Base-by-base conservation (phyloP, 2,797 vertebrate genomes). In the Pantherophis vulpinus region DNA sequence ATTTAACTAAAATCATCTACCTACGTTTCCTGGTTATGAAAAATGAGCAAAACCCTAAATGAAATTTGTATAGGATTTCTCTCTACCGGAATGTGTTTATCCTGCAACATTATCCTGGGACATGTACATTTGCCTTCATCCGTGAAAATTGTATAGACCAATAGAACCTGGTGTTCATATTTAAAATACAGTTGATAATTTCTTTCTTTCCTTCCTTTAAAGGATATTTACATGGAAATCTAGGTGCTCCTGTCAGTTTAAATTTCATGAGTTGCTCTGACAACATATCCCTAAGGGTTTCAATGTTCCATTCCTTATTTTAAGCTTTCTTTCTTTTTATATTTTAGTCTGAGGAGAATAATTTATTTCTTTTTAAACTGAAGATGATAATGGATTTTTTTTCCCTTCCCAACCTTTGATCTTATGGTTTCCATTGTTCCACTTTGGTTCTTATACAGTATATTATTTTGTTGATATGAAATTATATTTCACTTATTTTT, bases 241-340 rank as follows among this genome's bases (percentile, higher is more conserved):
- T 0, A 0, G 93, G 94, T 93, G 96, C 92, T 92, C 93, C 95
- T 79, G 0, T 96, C 97, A 96, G 10, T 94, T 96, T 95, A 96
- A 96, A 96, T 37, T 95, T 95, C 95, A 94, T 95, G 93, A 97
- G 95, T 96, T 94, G 93, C 93, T 97, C 97, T 96, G 95, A 96
- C 95, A 96, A 93, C 94, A 93, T 91, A 93, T 94, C 95, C 94
- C 95, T 92, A 51, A 96, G 94, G 95, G 91, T 94, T 95, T 96
- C 83, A 92, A 7, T 95, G 93, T 94, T 93, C 51, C 94, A 90
- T 11, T 93, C 74, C 92, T 96, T 94, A 95, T 95, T 96, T 95
- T 88, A 93, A 83, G 94, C 95, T 94, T 29, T 1, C 93, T 0
- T 23, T 32, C 37, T 37, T 89, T 88, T 88, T 91, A 91, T 16